phyloP scores from a whole-genome alignment of 2,888 invertebrate genomes.

The Harpagoxenus sublaevis region DNA sequence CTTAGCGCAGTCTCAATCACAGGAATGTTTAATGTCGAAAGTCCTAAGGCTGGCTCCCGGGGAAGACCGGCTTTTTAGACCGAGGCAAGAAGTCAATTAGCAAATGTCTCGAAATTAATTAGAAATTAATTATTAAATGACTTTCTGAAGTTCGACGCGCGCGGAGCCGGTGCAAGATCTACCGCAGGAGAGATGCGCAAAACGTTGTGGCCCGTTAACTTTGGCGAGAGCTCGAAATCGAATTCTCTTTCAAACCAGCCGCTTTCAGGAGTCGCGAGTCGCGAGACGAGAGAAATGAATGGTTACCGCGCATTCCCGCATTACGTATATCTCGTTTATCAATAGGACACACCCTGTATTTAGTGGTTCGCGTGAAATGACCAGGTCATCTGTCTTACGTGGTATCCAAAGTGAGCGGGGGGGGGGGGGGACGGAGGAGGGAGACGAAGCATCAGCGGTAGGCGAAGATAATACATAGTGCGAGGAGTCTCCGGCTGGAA shows the following conservation, averaged over 20 bases:
- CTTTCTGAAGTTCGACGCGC: not conserved
- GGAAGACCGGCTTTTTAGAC: not conserved
- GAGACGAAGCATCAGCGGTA: not conserved
- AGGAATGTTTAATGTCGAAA: not conserved
- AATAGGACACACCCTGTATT: conserved; percentile 42
- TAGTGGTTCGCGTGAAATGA: conserved; percentile 25
- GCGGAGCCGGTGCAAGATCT: not conserved
- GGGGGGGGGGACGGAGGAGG: too few species aligned
- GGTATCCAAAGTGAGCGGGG: not conserved
- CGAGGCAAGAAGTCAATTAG: not conserved
- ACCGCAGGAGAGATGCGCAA: not conserved
- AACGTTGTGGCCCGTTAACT: conserved; percentile 5
- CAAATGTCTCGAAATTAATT: conserved; percentile 29
- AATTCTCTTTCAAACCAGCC: not conserved
- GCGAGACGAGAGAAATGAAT: not conserved
- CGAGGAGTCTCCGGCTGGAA: not conserved
- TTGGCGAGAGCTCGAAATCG: not conserved
- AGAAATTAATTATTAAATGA: conserved; percentile 10
- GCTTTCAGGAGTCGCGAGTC: not conserved
- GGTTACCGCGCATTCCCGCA: not conserved
- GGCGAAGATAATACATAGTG: conserved; percentile 12
- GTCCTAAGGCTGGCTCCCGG: not conserved
- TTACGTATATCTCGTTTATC: not conserved
- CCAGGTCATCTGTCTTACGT: conserved; percentile 25
- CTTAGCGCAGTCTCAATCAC: not conserved